A percentile compares a stretch with the other conserved stretches of the same genome.
phyloP scores from a whole-genome alignment of 2,888 invertebrate species.

The Apodemia duryi region DNA sequence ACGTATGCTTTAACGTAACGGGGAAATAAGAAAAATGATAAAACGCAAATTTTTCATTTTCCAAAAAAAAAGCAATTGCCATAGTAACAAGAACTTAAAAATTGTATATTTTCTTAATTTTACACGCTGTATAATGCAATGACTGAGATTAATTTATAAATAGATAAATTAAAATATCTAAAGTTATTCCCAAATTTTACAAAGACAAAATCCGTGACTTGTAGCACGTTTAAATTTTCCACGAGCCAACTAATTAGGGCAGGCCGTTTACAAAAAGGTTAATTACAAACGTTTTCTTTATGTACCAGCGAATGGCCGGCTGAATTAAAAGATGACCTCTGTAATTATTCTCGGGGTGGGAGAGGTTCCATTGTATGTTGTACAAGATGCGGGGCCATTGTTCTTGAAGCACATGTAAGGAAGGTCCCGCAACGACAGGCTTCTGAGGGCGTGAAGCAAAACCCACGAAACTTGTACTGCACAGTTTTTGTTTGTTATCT shows the following conservation, averaged over 20 bases:
- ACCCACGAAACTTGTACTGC: too few species aligned
- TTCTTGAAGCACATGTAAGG: not conserved
- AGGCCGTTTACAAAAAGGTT: constrained; percentile 39
- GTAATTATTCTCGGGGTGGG: constrained; percentile 2
- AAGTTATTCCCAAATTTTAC: not conserved
- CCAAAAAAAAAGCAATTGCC: too few species aligned
- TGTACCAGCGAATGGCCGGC: constrained; percentile 24
- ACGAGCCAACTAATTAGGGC: constrained; percentile 37
- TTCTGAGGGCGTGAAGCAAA: not conserved
- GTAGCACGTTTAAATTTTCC: constrained; percentile 1
- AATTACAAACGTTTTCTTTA: constrained; percentile 40
- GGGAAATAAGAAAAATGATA: too few species aligned
- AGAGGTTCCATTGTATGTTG: constrained; percentile 4
- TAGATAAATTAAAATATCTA: too few species aligned
- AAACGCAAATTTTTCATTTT: too few species aligned
- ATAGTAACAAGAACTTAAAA: too few species aligned
- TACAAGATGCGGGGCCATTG: constrained; percentile 8
- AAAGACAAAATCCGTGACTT: constrained; percentile 5
- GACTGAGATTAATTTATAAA: too few species aligned
- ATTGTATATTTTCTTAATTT: too few species aligned
- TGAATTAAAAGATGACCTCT: constrained; percentile 36
- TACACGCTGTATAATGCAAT: too few species aligned
- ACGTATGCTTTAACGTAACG: too few species aligned
- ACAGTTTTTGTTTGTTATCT: too few species aligned
- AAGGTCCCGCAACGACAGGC: constrained; percentile 1